Percentiles rank a stretch among this genome's conserved stretches.
Evolutionary conservation across 2,797 vertebrate species (phyloP).

Genomic region (Chelidonichthys spinosus): DNA sequence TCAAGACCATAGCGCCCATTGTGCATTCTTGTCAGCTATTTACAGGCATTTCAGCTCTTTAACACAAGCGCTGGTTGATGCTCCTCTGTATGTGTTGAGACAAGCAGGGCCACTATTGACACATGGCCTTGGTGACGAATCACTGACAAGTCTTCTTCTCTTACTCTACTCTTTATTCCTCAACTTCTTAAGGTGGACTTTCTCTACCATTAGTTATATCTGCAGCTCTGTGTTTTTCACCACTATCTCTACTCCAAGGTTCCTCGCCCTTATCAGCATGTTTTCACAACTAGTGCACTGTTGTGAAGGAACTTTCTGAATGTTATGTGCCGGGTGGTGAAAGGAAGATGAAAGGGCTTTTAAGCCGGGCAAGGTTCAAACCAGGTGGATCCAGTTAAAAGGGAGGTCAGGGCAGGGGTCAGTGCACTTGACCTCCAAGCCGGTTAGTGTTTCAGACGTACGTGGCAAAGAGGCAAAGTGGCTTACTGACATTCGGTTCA

Average conservation of each 20-base stretch:
- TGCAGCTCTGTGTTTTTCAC: conserved; percentile 2
- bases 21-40: conserved; percentile 31
- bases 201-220: neutral
- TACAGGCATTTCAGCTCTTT: conserved; percentile 31
- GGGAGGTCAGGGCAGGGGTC: conserved; percentile 17
- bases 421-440: conserved; percentile 32
- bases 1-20: conserved; percentile 28
- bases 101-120: neutral
- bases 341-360: neutral
- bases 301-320: conserved; percentile 36
- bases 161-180: neutral
- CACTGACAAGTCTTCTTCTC: neutral
- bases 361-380: conserved; percentile 8
- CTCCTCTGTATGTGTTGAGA: conserved; percentile 18
- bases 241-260: neutral
- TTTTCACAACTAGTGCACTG: conserved; percentile 30
- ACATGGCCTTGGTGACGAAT: conserved; percentile 2
- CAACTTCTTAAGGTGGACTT: neutral
- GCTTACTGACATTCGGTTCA: conserved; percentile 14
- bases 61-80: conserved; percentile 10
- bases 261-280: conserved; percentile 6
- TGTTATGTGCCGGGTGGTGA: neutral
- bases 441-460: conserved; percentile 23
- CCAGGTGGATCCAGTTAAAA: conserved; percentile 37
- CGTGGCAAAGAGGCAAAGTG: neutral